Evolutionary conservation across 2,888 invertebrate genomes (phyloP), one percentile per base, ranked within the genome.

Genomic region (Caenorhabditis imperialis): DNA sequence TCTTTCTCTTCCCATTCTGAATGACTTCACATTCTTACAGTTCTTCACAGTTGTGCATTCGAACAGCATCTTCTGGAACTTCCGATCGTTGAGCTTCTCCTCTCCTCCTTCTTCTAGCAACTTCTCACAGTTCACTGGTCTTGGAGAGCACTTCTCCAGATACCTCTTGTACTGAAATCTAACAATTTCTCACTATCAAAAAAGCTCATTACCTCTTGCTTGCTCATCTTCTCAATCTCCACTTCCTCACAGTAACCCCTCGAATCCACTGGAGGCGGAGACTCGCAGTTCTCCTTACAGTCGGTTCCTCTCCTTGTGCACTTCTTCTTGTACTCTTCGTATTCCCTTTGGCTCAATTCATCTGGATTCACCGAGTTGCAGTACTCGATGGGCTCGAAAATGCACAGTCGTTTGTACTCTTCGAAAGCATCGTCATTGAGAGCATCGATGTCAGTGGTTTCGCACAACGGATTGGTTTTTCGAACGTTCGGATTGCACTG

Each of bases 351-450:
- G 18, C 18, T 40, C 18, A 40, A 40, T 18, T 7, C 4, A n/a
- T 16, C 40, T 18, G n/a, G n/a, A 4, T 40, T 18, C 40, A 40
- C 25, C 3, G 23, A 25, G 12, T 33, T 30, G 33, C 60, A 61
- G 22, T 14, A 14, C 10, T 30, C 23, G 8, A 33, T 33, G 4
- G 8, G 12, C 10, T 27, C 22, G n/a, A 58, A 30, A 16, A 58
- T 23, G 23, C 58, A 65, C 33, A 48, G 30, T n/a, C 16, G 45
- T 20, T 44, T 65, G 27, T 65, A 65, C 7, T 18, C 38, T 16
- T 48, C 63, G 16, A 65, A 65, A 16, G 40, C 25, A 5, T 50
- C 57, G 16, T 57, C 50, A 40, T 57, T 48, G 12, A 65, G 20
- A 12, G 38, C 48, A n/a, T 65, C 65, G 0, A 42, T 4, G 12